Percentiles rank a stretch among this genome's conserved stretches.
These are phyloP conservation scores for Phengaris arion DNA, from an alignment of 2,888 invertebrate genomes.

Conservation along the genomic window DNA sequence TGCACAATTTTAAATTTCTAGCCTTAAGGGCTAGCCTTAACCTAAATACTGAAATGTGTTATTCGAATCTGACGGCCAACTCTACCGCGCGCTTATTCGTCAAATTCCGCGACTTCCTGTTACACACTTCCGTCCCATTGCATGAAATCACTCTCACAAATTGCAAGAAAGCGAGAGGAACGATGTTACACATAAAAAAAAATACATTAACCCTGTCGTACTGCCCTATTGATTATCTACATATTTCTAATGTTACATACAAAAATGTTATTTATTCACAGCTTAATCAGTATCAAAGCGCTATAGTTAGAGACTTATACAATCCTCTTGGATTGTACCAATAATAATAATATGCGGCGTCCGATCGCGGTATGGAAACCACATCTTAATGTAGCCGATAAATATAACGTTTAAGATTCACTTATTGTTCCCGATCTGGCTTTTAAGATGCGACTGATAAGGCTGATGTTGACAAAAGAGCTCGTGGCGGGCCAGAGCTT, in stretches of 20 bases:
- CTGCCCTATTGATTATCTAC: too few relatives aligned
- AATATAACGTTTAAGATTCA: slow-evolving; percentile 72
- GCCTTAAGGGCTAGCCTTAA: too few relatives aligned
- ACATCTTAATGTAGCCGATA: slow-evolving; percentile 56
- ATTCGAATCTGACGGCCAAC: too few relatives aligned
- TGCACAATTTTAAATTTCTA: too few relatives aligned
- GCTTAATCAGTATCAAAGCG: not conserved
- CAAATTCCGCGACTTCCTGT: too few relatives aligned
- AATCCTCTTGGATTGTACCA: not conserved
- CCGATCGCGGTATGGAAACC: slow-evolving; percentile 38
- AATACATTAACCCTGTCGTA: too few relatives aligned
- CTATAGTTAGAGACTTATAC: slow-evolving; percentile 1
- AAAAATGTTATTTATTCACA: not conserved
- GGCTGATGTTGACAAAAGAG: slow-evolving; percentile 74
- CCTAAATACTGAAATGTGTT: too few relatives aligned
- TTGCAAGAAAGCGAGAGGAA: too few relatives aligned
- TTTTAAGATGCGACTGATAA: slow-evolving; percentile 73
- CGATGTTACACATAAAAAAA: too few relatives aligned
- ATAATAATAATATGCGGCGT: slow-evolving; percentile 8
- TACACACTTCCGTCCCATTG: too few relatives aligned
- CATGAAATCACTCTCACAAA: too few relatives aligned
- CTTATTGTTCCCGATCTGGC: slow-evolving; percentile 71
- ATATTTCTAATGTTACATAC: not conserved
- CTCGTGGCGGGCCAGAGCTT: slow-evolving; percentile 56
- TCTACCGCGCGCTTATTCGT: too few relatives aligned